These are phyloP conservation scores for Drosophila antonietae DNA, from an alignment of 2,888 invertebrate genomes.

Conservation along the genomic window DNA sequence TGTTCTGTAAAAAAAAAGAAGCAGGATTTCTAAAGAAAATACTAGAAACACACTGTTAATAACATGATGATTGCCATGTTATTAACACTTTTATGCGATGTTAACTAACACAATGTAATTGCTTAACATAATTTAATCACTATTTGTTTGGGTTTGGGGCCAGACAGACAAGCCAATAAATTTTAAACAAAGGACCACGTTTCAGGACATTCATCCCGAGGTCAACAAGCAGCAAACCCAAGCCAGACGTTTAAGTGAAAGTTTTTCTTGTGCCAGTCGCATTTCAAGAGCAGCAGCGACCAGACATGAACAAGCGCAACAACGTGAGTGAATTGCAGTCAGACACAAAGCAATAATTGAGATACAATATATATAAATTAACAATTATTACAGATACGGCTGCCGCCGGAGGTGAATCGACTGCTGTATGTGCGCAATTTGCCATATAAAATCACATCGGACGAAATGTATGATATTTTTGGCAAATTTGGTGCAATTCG, in stretches of 20 bases:
- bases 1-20: background rate
- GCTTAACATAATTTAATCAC: conserved; percentile 29
- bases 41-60: background rate
- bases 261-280: conserved; percentile 61
- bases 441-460: conserved; percentile 99
- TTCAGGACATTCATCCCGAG: conserved; percentile 77
- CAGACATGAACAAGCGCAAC: conserved; percentile 83
- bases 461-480: conserved; percentile 99
- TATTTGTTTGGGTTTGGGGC: conserved; percentile 76
- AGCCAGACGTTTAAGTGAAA: conserved; percentile 62
- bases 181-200: conserved; percentile 77
- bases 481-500: conserved; percentile 99
- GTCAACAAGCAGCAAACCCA: conserved; percentile 56
- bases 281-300: conserved; percentile 56
- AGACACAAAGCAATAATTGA: conserved; percentile 24
- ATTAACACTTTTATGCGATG: conserved; percentile 16
- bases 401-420: conserved; percentile 99
- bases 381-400: conserved; percentile 89
- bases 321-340: conserved; percentile 75
- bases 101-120: conserved; percentile 16
- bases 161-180: conserved; percentile 66
- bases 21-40: background rate
- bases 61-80: conserved; percentile 3
- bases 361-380: conserved; percentile 28
- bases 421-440: conserved; percentile 98